Evolutionary conservation across 2,888 invertebrate species (phyloP).

Genomic region (Deilephila elpenor): DNA sequence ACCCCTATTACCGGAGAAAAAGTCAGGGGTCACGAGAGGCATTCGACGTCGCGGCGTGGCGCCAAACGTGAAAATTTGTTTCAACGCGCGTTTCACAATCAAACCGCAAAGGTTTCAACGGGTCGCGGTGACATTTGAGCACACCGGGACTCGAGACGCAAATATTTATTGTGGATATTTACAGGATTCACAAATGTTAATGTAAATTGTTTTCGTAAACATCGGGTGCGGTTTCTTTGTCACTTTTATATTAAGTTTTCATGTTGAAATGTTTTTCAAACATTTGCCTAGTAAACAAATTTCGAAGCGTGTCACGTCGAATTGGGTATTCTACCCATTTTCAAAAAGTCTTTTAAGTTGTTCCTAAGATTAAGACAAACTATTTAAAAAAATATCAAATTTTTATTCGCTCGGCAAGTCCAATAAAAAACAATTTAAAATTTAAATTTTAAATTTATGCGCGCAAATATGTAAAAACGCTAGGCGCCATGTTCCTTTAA

Average conservation of each 20-base stretch:
- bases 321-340: no score
- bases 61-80: conserved; percentile 21
- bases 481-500: no score
- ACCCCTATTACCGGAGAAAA: conserved; percentile 15
- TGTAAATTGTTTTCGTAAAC: not conserved
- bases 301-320: not conserved
- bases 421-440: no score
- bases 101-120: conserved; percentile 30
- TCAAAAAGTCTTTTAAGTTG: no score
- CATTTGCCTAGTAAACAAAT: not conserved
- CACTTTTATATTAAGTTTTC: not conserved
- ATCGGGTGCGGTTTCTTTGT: not conserved
- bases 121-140: not conserved
- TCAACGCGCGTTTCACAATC: conserved; percentile 1
- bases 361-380: no score
- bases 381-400: no score
- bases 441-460: no score
- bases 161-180: conserved; percentile 3
- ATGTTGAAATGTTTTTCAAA: not conserved
- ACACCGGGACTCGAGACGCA: not conserved
- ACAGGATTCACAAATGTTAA: not conserved
- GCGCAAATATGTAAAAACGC: no score
- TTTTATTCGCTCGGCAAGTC: no score
- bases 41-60: not conserved
- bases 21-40: conserved; percentile 20